These are phyloP conservation scores for Trachelus stipa DNA, from an alignment of 2,888 invertebrate species.

Conservation along the genomic window DNA sequence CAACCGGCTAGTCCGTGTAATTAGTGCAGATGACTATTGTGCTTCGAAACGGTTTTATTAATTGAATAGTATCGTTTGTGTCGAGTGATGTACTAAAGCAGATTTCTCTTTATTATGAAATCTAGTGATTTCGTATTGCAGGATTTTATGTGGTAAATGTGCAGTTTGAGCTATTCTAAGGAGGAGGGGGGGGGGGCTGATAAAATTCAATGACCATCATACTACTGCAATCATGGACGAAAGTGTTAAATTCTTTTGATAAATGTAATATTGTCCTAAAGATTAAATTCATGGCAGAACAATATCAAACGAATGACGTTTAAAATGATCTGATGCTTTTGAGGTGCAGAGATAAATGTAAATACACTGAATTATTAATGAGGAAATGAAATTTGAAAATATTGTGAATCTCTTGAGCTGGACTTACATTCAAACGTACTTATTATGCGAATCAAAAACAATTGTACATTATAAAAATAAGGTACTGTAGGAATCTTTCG, in stretches of 20 bases:
- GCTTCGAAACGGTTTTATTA: not conserved
- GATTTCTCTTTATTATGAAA: too few relatives aligned
- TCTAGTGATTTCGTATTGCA: not conserved
- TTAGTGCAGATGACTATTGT: constrained; percentile 26
- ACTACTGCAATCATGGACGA: not conserved
- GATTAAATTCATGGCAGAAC: not conserved
- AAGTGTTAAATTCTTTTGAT: not conserved
- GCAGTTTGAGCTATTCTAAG: not conserved
- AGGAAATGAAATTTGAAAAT: not conserved
- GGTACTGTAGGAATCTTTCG: not conserved
- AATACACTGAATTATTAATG: not conserved
- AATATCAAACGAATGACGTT: not conserved
- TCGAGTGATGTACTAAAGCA: not conserved
- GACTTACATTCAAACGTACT: not conserved
- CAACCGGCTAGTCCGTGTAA: constrained; percentile 58
- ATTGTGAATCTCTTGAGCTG: not conserved
- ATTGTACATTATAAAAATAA: not conserved
- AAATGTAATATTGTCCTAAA: not conserved
- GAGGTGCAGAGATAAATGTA: not conserved
- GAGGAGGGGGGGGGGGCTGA: not conserved
- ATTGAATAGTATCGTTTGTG: constrained; percentile 1
- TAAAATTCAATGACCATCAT: not conserved
- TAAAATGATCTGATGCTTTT: not conserved
- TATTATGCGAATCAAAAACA: not conserved
- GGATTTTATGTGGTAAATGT: not conserved